phyloP scores from a whole-genome alignment of 2,113 vertebrate species.

The Lampris incognitus region DNA sequence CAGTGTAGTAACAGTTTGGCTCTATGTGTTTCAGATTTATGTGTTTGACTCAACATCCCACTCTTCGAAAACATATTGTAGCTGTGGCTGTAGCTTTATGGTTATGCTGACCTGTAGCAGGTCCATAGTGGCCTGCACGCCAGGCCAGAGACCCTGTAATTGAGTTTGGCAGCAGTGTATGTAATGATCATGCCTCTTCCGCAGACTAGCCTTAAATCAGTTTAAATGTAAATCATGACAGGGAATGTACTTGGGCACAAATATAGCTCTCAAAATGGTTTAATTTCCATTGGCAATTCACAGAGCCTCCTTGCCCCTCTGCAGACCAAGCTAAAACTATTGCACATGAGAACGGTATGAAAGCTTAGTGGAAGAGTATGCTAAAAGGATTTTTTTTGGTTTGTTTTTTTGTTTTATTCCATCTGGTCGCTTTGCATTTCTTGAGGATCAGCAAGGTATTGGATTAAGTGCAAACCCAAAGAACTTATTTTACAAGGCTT shows the following conservation, averaged over 20 bases:
- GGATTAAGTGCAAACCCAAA: constrained; percentile 13
- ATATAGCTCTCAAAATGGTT: constrained; percentile 27
- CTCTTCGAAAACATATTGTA: constrained; percentile 17
- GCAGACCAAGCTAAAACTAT: constrained; percentile 8
- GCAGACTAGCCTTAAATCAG: constrained; percentile 32
- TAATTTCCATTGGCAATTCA: constrained; percentile 25
- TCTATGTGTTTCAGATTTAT: background rate
- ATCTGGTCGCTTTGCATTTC: constrained; percentile 8
- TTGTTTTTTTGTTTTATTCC: constrained; percentile 1
- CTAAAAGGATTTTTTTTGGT: background rate
- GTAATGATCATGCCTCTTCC: constrained; percentile 24
- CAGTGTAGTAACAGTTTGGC: constrained; percentile 2
- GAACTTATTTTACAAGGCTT: background rate
- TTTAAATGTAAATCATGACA: constrained; percentile 10
- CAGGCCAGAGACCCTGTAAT: constrained; percentile 40
- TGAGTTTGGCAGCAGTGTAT: constrained; percentile 36
- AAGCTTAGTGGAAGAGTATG: background rate
- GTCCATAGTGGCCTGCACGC: background rate
- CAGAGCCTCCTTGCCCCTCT: background rate
- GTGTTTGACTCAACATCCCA: background rate
- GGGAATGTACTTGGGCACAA: constrained; percentile 18
- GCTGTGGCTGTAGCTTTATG: constrained; percentile 9
- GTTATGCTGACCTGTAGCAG: constrained; percentile 29
- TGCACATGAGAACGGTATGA: constrained; percentile 18
- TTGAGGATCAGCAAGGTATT: background rate